These are phyloP conservation scores for Drosophila paulistorum DNA, from an alignment of 1,140 invertebrate species.

Conservation along the genomic window DNA sequence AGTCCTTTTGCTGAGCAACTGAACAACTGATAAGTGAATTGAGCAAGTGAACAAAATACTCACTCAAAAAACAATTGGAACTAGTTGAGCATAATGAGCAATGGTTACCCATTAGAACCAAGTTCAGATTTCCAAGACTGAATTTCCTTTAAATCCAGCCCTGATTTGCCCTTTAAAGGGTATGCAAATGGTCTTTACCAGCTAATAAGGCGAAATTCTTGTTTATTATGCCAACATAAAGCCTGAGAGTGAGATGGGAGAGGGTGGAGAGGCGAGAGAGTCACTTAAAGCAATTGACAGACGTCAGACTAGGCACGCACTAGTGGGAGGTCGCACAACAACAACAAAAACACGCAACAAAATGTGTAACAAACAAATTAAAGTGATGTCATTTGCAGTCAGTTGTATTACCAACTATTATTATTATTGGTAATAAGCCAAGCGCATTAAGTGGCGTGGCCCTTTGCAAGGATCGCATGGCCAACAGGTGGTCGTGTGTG, in stretches of 20 bases:
- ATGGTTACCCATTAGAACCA: no score
- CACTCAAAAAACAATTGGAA: no score
- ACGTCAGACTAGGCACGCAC: constrained; percentile 26
- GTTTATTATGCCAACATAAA: background rate
- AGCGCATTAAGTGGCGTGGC: constrained; percentile 1
- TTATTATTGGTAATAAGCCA: constrained; percentile 41
- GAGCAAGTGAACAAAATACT: no score
- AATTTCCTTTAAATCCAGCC: no score
- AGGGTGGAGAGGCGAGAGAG: background rate
- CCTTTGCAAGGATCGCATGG: background rate
- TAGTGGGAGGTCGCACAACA: constrained; percentile 35
- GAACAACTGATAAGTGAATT: no score
- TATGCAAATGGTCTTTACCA: constrained; percentile 17
- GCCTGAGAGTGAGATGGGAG: background rate
- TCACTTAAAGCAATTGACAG: constrained; percentile 38
- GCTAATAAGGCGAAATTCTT: background rate
- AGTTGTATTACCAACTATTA: background rate
- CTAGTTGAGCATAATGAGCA: no score
- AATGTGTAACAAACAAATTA: constrained; percentile 36
- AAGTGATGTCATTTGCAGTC: constrained; percentile 52
- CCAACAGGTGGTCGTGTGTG: constrained; percentile 10
- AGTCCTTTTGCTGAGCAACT: no score
- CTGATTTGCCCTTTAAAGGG: constrained; percentile 14
- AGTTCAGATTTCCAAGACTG: no score
- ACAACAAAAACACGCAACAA: constrained; percentile 25